A percentile compares a stretch with the other conserved stretches of the same genome.
These are phyloP conservation scores for Bagarius yarrelli DNA, from an alignment of 2,113 vertebrate genomes.

Conservation along the genomic window DNA sequence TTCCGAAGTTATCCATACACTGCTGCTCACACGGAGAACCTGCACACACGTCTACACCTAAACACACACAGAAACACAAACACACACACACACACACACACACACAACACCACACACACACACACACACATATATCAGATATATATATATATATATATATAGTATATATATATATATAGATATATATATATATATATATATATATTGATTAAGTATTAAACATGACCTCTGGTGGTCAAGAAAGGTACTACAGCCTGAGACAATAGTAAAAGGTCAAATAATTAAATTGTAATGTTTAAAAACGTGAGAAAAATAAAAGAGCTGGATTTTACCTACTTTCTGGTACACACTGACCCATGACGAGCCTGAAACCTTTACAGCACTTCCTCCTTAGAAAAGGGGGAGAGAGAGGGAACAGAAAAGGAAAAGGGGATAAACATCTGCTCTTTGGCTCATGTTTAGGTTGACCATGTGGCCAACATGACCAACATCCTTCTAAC, in stretches of 20 bases:
- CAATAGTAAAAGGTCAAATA: not conserved
- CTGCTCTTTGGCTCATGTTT: not conserved
- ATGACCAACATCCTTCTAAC: not conserved
- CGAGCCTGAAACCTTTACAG: conserved; percentile 77
- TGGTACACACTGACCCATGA: conserved; percentile 77
- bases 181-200: too few relatives aligned
- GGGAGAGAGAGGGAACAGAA: conserved; percentile 27
- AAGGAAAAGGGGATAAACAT: not conserved
- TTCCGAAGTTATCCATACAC: conserved; percentile 77
- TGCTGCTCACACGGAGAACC: conserved; percentile 76
- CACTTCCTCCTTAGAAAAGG: conserved; percentile 73
- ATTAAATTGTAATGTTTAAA: not conserved
- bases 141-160: not conserved
- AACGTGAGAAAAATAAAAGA: not conserved
- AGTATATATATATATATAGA: too few relatives aligned
- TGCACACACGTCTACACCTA: conserved; percentile 73
- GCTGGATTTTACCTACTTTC: conserved; percentile 72
- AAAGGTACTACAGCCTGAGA: not conserved
- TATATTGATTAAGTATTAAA: too few relatives aligned
- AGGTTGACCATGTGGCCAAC: not conserved
- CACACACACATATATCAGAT: not conserved
- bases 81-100: conserved; percentile 16
- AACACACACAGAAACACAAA: conserved; percentile 28
- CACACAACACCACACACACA: not conserved
- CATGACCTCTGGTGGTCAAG: conserved; percentile 49